Evolutionary conservation across 1,140 invertebrate genomes (phyloP).

Genomic region (Drosophila insularis): DNA sequence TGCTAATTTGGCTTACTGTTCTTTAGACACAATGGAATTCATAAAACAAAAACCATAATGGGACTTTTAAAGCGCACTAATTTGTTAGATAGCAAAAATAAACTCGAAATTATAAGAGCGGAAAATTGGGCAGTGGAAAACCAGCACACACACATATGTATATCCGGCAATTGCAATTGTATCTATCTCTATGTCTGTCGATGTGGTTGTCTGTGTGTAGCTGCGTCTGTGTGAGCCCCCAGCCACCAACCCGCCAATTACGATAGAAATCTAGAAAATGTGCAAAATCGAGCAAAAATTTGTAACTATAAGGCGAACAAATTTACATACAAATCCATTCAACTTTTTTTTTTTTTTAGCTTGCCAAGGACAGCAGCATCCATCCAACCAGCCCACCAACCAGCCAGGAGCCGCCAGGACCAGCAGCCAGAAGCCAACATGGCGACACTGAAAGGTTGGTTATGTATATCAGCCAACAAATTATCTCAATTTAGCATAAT

Average conservation of each 20-base stretch:
- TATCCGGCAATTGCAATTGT: neutral
- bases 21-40: too few relatives aligned
- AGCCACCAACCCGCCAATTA: constrained; percentile 74
- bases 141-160: neutral
- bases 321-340: constrained; percentile 77
- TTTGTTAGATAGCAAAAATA: neutral
- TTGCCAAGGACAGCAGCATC: constrained; percentile 28
- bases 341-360: constrained; percentile 40
- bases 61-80: too few relatives aligned
- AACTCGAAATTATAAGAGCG: neutral
- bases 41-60: too few relatives aligned
- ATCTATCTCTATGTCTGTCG: neutral
- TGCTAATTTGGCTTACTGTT: too few relatives aligned
- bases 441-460: constrained; percentile 34
- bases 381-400: neutral
- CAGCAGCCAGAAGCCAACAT: constrained; percentile 49
- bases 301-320: constrained; percentile 72
- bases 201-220: too few relatives aligned
- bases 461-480: constrained; percentile 61
- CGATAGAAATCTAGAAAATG: constrained; percentile 77
- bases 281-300: constrained; percentile 77
- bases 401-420: constrained; percentile 40
- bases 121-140: neutral
- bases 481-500: constrained; percentile 80
- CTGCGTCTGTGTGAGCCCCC: neutral